Evolutionary conservation across 2,888 invertebrate genomes (phyloP).

Genomic region (Cryptocheilus praepositus): DNA sequence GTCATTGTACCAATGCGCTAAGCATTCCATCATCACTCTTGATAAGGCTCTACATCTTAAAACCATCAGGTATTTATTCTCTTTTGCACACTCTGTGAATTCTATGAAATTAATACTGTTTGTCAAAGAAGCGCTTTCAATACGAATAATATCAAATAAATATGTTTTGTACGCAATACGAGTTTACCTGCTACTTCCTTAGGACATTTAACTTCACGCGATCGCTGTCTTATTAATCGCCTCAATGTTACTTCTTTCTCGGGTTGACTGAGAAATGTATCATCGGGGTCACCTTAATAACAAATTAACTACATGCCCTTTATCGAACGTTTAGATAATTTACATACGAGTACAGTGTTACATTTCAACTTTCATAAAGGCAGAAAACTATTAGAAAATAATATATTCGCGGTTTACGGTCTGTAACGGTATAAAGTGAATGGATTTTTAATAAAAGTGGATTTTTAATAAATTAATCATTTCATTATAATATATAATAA

Average conservation of each 20-base stretch:
- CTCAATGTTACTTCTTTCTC: slow-evolving; percentile 93
- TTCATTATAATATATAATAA: too few species aligned
- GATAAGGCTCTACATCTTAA: slow-evolving; percentile 86
- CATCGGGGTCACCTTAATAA: slow-evolving; percentile 87
- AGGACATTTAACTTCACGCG: slow-evolving; percentile 86
- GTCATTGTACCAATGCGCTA: slow-evolving; percentile 86
- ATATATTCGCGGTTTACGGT: too few species aligned
- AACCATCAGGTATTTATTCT: slow-evolving; percentile 82
- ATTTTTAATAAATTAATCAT: too few species aligned
- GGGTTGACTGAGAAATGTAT: slow-evolving; percentile 88
- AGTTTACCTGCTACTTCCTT: slow-evolving; percentile 81
- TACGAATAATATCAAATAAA: background rate
- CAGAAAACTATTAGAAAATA: too few species aligned
- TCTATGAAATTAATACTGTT: slow-evolving; percentile 60
- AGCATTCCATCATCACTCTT: slow-evolving; percentile 81
- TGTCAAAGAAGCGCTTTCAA: slow-evolving; percentile 2
- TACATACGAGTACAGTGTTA: background rate
- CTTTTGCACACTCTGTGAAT: slow-evolving; percentile 81
- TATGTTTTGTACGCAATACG: background rate
- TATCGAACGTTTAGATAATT: background rate
- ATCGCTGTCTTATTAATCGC: slow-evolving; percentile 89
- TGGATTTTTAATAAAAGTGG: too few species aligned
- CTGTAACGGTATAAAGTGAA: too few species aligned
- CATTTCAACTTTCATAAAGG: too few species aligned
- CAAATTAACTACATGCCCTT: too few species aligned